Percentiles rank a stretch among this genome's conserved stretches.
These are phyloP conservation scores for Trachymyrmex cornetzi DNA, from an alignment of 1,140 invertebrate genomes.

Conservation along the genomic window DNA sequence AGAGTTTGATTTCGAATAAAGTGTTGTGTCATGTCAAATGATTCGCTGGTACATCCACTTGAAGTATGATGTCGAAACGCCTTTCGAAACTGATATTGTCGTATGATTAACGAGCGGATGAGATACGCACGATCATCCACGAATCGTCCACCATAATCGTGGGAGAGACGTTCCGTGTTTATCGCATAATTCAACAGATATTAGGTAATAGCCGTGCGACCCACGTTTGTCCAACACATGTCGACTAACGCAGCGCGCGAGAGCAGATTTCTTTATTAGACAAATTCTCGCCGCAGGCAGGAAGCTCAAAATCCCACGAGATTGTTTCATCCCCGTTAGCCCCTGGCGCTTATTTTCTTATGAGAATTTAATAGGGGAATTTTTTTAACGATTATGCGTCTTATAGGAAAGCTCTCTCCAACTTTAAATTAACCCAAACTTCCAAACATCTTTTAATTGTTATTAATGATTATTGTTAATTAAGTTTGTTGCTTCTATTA, in stretches of 20 bases:
- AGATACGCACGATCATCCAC: constrained; percentile 20
- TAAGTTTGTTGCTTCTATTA: neutral
- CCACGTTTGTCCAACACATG: constrained; percentile 61
- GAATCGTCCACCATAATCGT: constrained; percentile 50
- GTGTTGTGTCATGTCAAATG: neutral
- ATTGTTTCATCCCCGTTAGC: constrained; percentile 32
- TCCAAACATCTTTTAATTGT: neutral
- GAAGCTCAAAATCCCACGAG: constrained; percentile 25
- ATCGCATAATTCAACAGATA: constrained; percentile 72
- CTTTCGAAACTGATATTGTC: constrained; percentile 1
- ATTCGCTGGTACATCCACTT: neutral
- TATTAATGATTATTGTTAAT: neutral
- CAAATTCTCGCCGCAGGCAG: neutral
- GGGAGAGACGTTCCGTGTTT: constrained; percentile 65
- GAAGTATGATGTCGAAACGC: neutral
- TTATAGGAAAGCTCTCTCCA: neutral
- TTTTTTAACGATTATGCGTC: neutral
- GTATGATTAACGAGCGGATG: constrained; percentile 30
- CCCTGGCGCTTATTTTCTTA: constrained; percentile 12
- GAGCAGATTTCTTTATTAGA: constrained; percentile 47
- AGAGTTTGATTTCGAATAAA: neutral
- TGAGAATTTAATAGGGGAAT: neutral
- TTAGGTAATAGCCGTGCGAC: constrained; percentile 71
- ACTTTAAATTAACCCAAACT: neutral
- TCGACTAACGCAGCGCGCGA: constrained; percentile 14